A percentile compares a stretch with the other conserved stretches of the same genome.
Conservation (phyloP, 2,797 vertebrate species). For the Oreochromis grahami region DNA sequence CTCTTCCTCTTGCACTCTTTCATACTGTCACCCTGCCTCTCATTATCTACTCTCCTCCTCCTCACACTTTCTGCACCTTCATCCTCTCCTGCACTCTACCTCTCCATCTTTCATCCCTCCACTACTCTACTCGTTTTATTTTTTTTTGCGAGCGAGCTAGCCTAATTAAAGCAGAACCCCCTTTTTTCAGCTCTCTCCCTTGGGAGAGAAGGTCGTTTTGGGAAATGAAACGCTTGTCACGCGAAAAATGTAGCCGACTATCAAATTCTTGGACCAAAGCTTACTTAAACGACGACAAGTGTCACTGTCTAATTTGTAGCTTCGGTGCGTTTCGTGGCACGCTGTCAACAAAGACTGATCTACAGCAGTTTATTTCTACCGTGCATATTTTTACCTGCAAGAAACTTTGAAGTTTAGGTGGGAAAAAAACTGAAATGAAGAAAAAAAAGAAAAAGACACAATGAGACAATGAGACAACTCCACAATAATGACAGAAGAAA, state of each 20-base stretch:
- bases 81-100: constrained; percentile 37
- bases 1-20: constrained; percentile 58
- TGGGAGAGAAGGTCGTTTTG: constrained; percentile 46
- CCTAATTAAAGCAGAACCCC: constrained; percentile 59
- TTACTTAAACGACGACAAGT: constrained; percentile 42
- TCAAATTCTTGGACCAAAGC: constrained; percentile 47
- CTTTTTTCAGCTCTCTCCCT: constrained; percentile 35
- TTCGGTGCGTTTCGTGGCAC: constrained; percentile 31
- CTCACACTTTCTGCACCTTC: constrained; percentile 33
- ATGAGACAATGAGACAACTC: constrained; percentile 8
- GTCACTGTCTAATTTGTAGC: constrained; percentile 50
- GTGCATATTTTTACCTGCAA: constrained; percentile 11
- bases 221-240: constrained; percentile 53
- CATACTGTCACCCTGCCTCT: constrained; percentile 59
- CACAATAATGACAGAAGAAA: constrained; percentile 13
- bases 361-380: constrained; percentile 14
- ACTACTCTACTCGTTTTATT: neutral
- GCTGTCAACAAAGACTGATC: constrained; percentile 35
- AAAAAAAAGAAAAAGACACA: neutral
- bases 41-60: constrained; percentile 52
- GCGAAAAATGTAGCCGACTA: constrained; percentile 31
- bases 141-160: constrained; percentile 27
- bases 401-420: constrained; percentile 32
- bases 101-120: constrained; percentile 42
- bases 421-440: neutral